These are phyloP conservation scores for Epinotia bilunana DNA, from an alignment of 2,888 invertebrate species.

Conservation along the genomic window DNA sequence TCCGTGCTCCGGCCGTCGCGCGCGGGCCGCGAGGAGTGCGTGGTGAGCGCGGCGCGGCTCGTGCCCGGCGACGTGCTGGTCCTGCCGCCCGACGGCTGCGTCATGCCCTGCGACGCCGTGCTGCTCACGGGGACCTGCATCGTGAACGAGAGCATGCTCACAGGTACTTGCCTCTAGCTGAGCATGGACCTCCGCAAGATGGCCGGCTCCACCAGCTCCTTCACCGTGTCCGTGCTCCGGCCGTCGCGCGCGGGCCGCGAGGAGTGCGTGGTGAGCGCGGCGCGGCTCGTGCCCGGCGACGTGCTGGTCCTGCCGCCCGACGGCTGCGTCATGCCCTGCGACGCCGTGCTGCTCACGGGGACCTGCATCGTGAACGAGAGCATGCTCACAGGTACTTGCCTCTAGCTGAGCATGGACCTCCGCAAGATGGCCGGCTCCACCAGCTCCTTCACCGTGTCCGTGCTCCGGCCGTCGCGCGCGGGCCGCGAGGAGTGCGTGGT, in stretches of 20 bases:
- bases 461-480: slow-evolving; percentile 77
- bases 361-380: slow-evolving; percentile 97
- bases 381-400: slow-evolving; percentile 91
- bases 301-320: slow-evolving; percentile 91
- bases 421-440: slow-evolving; percentile 81
- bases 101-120: slow-evolving; percentile 93
- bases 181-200: slow-evolving; percentile 75
- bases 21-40: slow-evolving; percentile 75
- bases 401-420: too few species aligned
- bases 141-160: slow-evolving; percentile 96
- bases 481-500: slow-evolving; percentile 80
- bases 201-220: slow-evolving; percentile 79
- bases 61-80: slow-evolving; percentile 95
- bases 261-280: slow-evolving; percentile 79
- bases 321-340: slow-evolving; percentile 91
- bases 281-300: slow-evolving; percentile 93
- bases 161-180: slow-evolving; percentile 78
- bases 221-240: slow-evolving; percentile 85
- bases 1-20: slow-evolving; percentile 83
- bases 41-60: slow-evolving; percentile 81
- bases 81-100: slow-evolving; percentile 91
- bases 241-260: slow-evolving; percentile 73
- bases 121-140: slow-evolving; percentile 94
- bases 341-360: slow-evolving; percentile 93
- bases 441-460: slow-evolving; percentile 84